phyloP scores from a whole-genome alignment of 64 coral and sea anemone genomes.

The Hydrozoanthus tunicans region DNA sequence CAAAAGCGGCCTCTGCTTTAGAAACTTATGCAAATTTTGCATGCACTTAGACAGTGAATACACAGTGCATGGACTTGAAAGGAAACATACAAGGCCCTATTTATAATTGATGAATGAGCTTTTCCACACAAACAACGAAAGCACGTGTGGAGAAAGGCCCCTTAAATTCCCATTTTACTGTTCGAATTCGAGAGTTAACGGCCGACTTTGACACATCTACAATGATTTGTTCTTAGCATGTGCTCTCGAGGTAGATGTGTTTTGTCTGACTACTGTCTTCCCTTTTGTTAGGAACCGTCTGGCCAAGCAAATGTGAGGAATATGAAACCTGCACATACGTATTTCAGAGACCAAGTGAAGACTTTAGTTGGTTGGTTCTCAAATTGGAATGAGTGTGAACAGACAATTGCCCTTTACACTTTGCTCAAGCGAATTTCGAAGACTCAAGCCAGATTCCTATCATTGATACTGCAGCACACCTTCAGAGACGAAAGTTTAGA shows the following conservation, averaged over 20 bases:
- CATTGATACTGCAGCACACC: conserved; percentile 92
- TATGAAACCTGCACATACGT: conserved; percentile 89
- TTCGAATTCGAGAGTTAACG: background rate
- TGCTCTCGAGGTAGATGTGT: conserved; percentile 35
- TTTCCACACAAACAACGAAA: conserved; percentile 38
- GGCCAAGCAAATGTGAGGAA: conserved; percentile 65
- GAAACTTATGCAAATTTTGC: conserved; percentile 82
- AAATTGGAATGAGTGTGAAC: conserved; percentile 97
- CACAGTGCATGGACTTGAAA: conserved; percentile 51
- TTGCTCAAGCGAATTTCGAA: conserved; percentile 85
- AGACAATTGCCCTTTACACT: conserved; percentile 94
- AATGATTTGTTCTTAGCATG: conserved; percentile 47
- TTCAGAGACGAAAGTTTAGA: conserved; percentile 85
- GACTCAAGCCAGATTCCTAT: conserved; percentile 91
- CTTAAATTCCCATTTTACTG: conserved; percentile 16
- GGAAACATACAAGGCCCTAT: conserved; percentile 39
- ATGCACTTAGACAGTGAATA: conserved; percentile 46
- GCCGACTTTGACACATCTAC: conserved; percentile 1
- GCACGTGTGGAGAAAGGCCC: conserved; percentile 45
- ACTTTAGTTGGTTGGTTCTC: conserved; percentile 90
- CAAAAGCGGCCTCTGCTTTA: conserved; percentile 65
- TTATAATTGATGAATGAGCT: conserved; percentile 81
- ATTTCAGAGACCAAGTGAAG: conserved; percentile 92
- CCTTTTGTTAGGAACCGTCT: conserved; percentile 57
- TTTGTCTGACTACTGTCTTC: conserved; percentile 31